Conservation (phyloP, 2,888 invertebrate species). For the Formica aserva region DNA sequence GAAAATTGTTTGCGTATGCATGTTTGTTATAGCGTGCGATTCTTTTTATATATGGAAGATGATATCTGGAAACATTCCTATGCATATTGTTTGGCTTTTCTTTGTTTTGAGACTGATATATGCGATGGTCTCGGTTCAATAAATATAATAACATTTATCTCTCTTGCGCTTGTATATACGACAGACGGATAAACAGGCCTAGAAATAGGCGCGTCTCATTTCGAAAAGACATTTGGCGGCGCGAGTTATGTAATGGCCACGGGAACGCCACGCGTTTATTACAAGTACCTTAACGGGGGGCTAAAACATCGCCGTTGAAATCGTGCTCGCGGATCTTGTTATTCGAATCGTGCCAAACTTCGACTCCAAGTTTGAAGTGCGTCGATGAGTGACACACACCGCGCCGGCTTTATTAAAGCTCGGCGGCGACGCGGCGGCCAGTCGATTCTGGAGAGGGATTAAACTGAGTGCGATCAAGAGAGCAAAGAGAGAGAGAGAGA, state of each 20-base stretch:
- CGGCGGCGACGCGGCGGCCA: slow-evolving; percentile 41
- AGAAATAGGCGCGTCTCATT: slow-evolving; percentile 52
- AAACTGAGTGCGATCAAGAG: slow-evolving; percentile 22
- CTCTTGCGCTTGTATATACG: neutral
- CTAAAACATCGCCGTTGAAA: slow-evolving; percentile 50
- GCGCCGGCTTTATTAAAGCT: slow-evolving; percentile 48
- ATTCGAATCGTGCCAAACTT: slow-evolving; percentile 44
- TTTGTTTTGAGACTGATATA: neutral
- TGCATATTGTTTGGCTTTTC: neutral
- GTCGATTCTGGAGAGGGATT: slow-evolving; percentile 41
- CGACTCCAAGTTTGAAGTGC: slow-evolving; percentile 40
- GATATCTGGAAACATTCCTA: neutral
- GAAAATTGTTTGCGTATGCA: neutral
- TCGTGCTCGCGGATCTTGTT: slow-evolving; percentile 41
- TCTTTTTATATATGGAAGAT: slow-evolving; percentile 19
- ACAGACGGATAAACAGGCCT: slow-evolving; percentile 35
- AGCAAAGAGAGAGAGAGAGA: neutral
- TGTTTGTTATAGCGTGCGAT: neutral
- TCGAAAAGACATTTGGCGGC: slow-evolving; percentile 11
- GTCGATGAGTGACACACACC: slow-evolving; percentile 54
- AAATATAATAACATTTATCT: slow-evolving; percentile 43
- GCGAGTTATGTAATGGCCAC: slow-evolving; percentile 26
- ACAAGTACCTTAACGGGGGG: slow-evolving; percentile 40
- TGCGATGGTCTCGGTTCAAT: neutral
- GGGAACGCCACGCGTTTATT: slow-evolving; percentile 51